A percentile compares a stretch with the other conserved stretches of the same genome.
Evolutionary conservation across 2,113 vertebrate genomes (phyloP).

Genomic region (Camelus bactrianus): DNA sequence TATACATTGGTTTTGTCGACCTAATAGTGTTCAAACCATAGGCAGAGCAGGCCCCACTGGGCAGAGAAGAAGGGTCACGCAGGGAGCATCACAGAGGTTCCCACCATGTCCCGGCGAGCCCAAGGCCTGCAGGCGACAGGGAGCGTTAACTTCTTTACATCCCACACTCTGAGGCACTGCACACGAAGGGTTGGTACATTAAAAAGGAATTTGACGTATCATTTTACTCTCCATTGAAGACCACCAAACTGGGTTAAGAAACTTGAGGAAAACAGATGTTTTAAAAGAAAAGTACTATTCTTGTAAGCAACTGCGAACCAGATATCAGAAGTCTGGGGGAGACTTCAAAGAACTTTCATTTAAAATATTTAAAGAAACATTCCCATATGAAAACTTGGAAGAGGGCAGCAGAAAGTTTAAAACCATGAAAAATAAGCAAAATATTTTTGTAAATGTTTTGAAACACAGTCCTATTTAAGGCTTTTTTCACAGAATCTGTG

Average conservation of each 20-base stretch:
- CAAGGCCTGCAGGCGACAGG: background rate
- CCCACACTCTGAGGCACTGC: background rate
- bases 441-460: constrained; percentile 14
- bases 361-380: background rate
- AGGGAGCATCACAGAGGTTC: background rate
- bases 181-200: background rate
- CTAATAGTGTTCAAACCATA: background rate
- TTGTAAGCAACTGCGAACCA: background rate
- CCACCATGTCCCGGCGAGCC: background rate
- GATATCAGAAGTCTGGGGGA: background rate
- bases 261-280: background rate
- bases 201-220: background rate
- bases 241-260: background rate
- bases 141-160: background rate
- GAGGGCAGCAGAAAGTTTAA: background rate
- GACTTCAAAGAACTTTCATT: background rate
- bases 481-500: background rate
- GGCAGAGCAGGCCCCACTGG: background rate
- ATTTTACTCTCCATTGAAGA: background rate
- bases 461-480: background rate
- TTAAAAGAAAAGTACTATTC: background rate
- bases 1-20: background rate
- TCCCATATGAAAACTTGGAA: constrained; percentile 41
- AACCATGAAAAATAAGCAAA: background rate
- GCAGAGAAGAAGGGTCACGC: background rate